These are phyloP conservation scores for Drosophila pseudoobscura DNA, from an alignment of 1,140 invertebrate species.

Conservation along the genomic window DNA sequence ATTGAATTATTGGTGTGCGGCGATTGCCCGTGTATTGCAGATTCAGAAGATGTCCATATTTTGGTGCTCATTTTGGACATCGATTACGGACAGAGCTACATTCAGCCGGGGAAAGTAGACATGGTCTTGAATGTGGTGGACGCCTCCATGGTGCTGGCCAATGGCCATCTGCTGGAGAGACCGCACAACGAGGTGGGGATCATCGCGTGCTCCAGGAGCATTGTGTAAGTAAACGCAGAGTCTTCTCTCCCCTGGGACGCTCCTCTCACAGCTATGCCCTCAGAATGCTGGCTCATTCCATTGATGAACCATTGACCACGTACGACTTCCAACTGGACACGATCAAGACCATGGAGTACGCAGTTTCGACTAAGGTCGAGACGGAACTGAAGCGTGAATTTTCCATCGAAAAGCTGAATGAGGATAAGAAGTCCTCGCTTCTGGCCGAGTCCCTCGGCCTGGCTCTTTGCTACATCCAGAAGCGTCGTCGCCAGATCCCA, in stretches of 20 bases:
- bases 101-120: not conserved
- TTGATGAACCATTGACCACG: too few relatives aligned
- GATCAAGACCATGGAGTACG: too few relatives aligned
- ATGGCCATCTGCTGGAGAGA: constrained; percentile 1
- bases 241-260: too few relatives aligned
- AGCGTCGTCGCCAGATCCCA: constrained; percentile 4
- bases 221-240: not conserved
- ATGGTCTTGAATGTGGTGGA: not conserved
- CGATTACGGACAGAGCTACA: not conserved
- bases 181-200: not conserved
- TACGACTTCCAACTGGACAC: too few relatives aligned
- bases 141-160: not conserved
- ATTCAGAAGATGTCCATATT: too few relatives aligned
- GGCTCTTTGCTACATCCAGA: constrained; percentile 2
- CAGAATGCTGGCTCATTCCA: too few relatives aligned
- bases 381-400: not conserved
- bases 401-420: too few relatives aligned
- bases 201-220: not conserved
- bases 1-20: too few relatives aligned
- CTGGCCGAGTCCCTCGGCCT: not conserved
- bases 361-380: not conserved
- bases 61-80: constrained; percentile 6
- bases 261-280: too few relatives aligned
- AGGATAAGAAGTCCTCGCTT: not conserved
- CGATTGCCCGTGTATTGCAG: too few relatives aligned